Base-by-base conservation (phyloP, 2,888 invertebrate genomes). In the Tolmerus cingulatus region DNA sequence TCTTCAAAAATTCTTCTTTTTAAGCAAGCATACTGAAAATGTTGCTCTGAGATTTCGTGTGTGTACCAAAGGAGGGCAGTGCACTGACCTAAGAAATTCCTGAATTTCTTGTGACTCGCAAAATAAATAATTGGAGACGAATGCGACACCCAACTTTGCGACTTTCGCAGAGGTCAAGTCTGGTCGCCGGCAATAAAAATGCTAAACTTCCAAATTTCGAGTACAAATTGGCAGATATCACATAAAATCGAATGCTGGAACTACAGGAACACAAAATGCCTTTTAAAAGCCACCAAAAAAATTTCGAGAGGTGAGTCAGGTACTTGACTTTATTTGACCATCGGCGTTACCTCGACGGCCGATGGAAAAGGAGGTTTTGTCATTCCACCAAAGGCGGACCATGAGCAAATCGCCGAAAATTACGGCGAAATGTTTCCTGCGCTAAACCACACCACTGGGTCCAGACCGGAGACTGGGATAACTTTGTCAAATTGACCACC, bases 141-240 rank as follows among this genome's bases (percentile, higher is more conserved):
- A 79, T 46, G 34, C 76, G 40, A 76, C 76, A 76, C 43, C 16
- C 23, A 46, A 27, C 19, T 40, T 40, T 23, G 79, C 30, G 46
- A 23, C 76, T 46, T 79, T 79, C 46, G 79, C 27, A 40, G 27
- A 74, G 84, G 84, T 84, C 84, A 84, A 84, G 30, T 27, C 55
- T 84, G 40, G 84, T 84, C 66, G 40, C 66, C 40, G 51, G 23
- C 66, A 66, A 84, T 84, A 84, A 84, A 84, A 84, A 84, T 84
- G 84, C 66, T 84, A 27, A 40, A 66, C 66, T 66, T 66, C 66
- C 66, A 66, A 84, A 66, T 84, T 84, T 84, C 84, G 66, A 37
- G 57, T 66, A 84, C 57, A 84, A 84, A 84, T 84, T 84, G 66
- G 66, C 84, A 84, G 66, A 57, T 66, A 66, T 84, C 84, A 84